Evolutionary conservation across 2,888 invertebrate species (phyloP).

Genomic region (Oxytorus armatus): DNA sequence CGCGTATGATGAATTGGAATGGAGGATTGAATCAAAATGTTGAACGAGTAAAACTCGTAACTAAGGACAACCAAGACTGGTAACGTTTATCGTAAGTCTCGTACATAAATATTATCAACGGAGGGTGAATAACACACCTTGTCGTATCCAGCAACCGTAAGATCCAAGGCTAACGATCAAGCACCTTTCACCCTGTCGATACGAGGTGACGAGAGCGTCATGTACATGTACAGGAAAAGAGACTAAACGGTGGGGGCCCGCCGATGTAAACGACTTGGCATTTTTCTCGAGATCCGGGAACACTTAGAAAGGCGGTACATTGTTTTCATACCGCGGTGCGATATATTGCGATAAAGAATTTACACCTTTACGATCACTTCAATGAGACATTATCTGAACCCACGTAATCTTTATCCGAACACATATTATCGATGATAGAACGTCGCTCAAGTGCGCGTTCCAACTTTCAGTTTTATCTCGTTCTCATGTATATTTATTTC

Average conservation of each 20-base stretch:
- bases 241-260: not conserved
- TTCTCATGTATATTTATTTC: not conserved
- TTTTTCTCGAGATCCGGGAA: constrained; percentile 43
- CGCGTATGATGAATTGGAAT: constrained; percentile 23
- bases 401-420: not conserved
- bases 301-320: not conserved
- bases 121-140: constrained; percentile 35
- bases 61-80: constrained; percentile 16
- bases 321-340: not conserved
- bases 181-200: constrained; percentile 57
- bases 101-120: constrained; percentile 34
- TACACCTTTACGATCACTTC: not conserved
- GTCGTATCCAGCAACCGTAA: constrained; percentile 18
- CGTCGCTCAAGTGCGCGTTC: not conserved
- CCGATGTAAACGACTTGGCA: constrained; percentile 11
- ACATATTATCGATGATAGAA: not conserved
- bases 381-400: not conserved
- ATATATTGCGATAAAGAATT: not conserved
- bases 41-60: constrained; percentile 13
- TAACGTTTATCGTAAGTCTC: constrained; percentile 13
- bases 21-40: constrained; percentile 8
- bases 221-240: constrained; percentile 11
- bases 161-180: constrained; percentile 48
- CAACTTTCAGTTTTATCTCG: not conserved
- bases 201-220: constrained; percentile 51